Evolutionary conservation across 2,113 vertebrate species (phyloP), one percentile per base, ranked within the genome.

Genomic region (Pseudorectes ferrugineus): DNA sequence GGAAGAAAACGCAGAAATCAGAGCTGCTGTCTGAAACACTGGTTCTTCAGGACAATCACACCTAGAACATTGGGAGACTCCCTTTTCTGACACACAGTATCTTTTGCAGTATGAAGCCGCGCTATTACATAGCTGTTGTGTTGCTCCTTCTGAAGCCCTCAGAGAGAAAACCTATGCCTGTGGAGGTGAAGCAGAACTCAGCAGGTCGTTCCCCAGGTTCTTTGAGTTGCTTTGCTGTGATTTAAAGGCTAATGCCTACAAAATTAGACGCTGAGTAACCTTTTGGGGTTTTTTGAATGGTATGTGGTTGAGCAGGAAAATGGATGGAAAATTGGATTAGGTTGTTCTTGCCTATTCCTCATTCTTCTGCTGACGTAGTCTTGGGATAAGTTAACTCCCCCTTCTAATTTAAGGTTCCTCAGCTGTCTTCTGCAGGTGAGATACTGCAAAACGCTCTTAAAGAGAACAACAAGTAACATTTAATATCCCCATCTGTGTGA

Each of bases 241-340:
- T 83, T 96, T 94, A 92, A 91, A 92, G 84, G 66, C 92, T 95
- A 95, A 96, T 89, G 52, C 28, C 71, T 85, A 35, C 43, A 77
- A 89, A 94, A 94, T 90, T 91, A 92, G 38, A 57, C 3, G 2
- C 5, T 77, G 74, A 85, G 71, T 66, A 95, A 92, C 58, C 91
- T 94, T 94, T 35, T 70, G 54, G 45, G 74, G 3, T 67, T 94
- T 92, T 95, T 82, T 89, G 29, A 85, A 65, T 79, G 35, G 71
- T 65, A 35, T 58, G 43, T 58, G 12, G 35, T 83, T 91, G 67
- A 93, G 62, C 74, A 91, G 78, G 67, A 95, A 92, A 95, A 92
- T 25, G 51, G 74, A 84, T 85, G 49, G 85, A 92, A 92, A 92
- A 82, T 76, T 89, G 77, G 67, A 91, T 85, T 88, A 73, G 43